phyloP scores from a whole-genome alignment of 2,797 vertebrate genomes.

The Gallinago stenura region DNA sequence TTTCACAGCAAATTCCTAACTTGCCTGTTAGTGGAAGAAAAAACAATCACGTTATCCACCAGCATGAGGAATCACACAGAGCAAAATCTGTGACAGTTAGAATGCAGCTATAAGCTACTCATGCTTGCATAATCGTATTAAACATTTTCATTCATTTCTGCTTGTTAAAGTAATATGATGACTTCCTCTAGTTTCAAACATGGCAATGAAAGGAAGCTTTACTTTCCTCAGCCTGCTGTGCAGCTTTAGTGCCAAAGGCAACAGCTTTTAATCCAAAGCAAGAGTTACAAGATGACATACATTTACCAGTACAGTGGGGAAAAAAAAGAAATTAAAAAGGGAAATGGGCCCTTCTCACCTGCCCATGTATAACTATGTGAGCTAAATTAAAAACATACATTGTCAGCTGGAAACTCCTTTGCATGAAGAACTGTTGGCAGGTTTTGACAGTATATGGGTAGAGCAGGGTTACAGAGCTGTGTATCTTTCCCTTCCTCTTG shows the following conservation, averaged over 20 bases:
- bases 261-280: constrained; percentile 68
- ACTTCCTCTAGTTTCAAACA: constrained; percentile 62
- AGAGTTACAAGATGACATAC: constrained; percentile 62
- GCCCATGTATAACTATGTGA: constrained; percentile 37
- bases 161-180: constrained; percentile 69
- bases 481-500: not conserved
- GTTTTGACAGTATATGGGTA: not conserved
- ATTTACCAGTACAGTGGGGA: not conserved
- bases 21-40: not conserved
- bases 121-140: constrained; percentile 57
- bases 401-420: constrained; percentile 59
- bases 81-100: not conserved
- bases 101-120: not conserved
- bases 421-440: not conserved
- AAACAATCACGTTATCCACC: not conserved
- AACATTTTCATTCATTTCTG: constrained; percentile 69
- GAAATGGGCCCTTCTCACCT: constrained; percentile 47
- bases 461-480: not conserved
- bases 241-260: constrained; percentile 66
- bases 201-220: constrained; percentile 60
- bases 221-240: constrained; percentile 58
- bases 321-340: constrained; percentile 25
- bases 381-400: constrained; percentile 62
- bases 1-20: not conserved
- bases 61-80: not conserved